Evolutionary conservation across 2,888 invertebrate species (phyloP).

Genomic region (Acleris cristana): DNA sequence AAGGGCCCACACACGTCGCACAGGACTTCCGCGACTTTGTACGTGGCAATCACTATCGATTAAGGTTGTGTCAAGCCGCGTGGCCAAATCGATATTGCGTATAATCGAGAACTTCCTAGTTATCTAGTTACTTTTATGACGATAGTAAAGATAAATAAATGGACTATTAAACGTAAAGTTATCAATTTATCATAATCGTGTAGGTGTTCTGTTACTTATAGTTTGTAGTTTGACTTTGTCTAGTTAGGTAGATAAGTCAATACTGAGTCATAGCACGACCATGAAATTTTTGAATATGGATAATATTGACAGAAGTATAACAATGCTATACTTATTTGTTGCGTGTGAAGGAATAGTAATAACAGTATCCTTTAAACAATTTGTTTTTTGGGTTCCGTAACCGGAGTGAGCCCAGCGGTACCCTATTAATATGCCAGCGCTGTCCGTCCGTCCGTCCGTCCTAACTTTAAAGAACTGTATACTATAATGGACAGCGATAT

Average conservation of each 20-base stretch:
- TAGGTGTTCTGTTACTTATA: not conserved
- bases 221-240: not conserved
- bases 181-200: not conserved
- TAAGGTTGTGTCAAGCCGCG: conserved; percentile 37
- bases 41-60: conserved; percentile 43
- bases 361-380: too few species aligned
- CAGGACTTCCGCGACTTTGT: conserved; percentile 59
- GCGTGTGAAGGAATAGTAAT: too few species aligned
- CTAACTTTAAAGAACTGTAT: too few species aligned
- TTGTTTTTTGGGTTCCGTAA: too few species aligned
- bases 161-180: not conserved
- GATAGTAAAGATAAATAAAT: not conserved
- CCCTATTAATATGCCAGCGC: too few species aligned
- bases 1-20: conserved; percentile 65
- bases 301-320: too few species aligned
- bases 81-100: conserved; percentile 34
- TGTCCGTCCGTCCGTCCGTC: too few species aligned
- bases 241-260: not conserved
- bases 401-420: too few species aligned
- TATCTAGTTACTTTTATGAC: not conserved
- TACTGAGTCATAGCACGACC: too few species aligned
- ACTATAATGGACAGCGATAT: too few species aligned
- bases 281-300: too few species aligned
- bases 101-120: conserved; percentile 14
- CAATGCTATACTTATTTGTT: too few species aligned